A percentile compares a stretch with the other conserved stretches of the same genome.
These are phyloP conservation scores for Lonchura striata DNA, from an alignment of 2,113 vertebrate species.

Conservation along the genomic window DNA sequence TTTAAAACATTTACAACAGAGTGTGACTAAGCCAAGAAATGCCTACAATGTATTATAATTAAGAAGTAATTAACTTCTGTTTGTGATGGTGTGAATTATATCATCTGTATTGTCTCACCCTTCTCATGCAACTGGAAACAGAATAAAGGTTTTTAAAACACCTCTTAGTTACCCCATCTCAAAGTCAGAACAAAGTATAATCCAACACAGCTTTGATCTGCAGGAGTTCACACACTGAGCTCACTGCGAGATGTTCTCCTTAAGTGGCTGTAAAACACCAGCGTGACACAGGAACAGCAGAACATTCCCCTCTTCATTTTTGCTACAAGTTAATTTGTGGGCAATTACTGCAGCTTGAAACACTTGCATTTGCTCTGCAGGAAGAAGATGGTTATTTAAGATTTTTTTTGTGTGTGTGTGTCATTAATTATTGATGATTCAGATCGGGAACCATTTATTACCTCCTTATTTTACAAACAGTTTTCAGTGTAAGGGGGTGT, in stretches of 20 bases:
- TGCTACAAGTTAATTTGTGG: slow-evolving; percentile 63
- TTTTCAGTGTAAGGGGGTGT: background rate
- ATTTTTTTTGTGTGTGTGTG: background rate
- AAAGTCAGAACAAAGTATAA: background rate
- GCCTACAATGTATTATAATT: background rate
- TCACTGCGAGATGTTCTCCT: background rate
- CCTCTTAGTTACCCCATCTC: background rate
- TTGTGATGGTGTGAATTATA: background rate
- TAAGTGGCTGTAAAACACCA: background rate
- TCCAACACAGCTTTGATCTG: background rate
- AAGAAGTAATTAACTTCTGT: background rate
- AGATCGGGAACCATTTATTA: slow-evolving; percentile 52
- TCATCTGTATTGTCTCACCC: background rate
- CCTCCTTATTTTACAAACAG: slow-evolving; percentile 36
- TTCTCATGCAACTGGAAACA: background rate
- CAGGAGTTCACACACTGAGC: background rate
- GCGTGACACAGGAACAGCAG: background rate
- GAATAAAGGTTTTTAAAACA: background rate
- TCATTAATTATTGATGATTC: slow-evolving; percentile 71
- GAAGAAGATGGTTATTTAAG: slow-evolving; percentile 56
- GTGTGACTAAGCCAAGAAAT: background rate
- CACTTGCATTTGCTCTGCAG: slow-evolving; percentile 61
- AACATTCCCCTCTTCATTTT: slow-evolving; percentile 35
- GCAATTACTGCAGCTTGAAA: slow-evolving; percentile 62
- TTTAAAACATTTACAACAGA: background rate